A percentile compares a stretch with the other conserved stretches of the same genome.
Conservation (phyloP, 2,113 vertebrate species). For the Rutilus rutilus region DNA sequence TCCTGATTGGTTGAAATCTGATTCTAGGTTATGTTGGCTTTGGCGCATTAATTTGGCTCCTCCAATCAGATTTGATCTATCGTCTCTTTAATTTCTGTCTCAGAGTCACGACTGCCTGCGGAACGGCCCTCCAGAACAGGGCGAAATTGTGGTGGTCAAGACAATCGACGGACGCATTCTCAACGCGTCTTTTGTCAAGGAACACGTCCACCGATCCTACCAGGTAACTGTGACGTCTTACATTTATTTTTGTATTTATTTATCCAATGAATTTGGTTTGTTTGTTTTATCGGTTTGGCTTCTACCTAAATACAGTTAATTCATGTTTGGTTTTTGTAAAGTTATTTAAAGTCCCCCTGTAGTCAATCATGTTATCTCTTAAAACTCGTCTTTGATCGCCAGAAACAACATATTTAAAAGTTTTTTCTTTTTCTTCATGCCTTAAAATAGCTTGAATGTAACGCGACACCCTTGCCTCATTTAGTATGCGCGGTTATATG, state of each 20-base stretch:
- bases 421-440: too few relatives aligned
- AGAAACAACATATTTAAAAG: too few relatives aligned
- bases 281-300: too few relatives aligned
- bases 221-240: constrained; percentile 77
- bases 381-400: too few relatives aligned
- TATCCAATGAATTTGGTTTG: too few relatives aligned
- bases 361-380: too few relatives aligned
- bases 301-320: too few relatives aligned
- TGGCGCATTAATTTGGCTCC: background rate
- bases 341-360: too few relatives aligned
- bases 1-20: background rate
- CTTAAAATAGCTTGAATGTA: too few relatives aligned
- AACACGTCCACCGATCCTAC: constrained; percentile 82
- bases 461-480: too few relatives aligned
- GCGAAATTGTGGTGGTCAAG: constrained; percentile 84
- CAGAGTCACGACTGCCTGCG: constrained; percentile 92
- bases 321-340: background rate
- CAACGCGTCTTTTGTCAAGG: constrained; percentile 87
- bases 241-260: background rate
- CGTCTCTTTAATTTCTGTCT: background rate
- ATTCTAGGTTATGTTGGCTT: background rate
- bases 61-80: background rate
- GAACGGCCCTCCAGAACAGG: constrained; percentile 81
- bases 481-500: too few relatives aligned
- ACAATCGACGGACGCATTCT: constrained; percentile 81